Conservation (phyloP, 2,113 vertebrate genomes). For the Beaufortia kweichowensis region DNA sequence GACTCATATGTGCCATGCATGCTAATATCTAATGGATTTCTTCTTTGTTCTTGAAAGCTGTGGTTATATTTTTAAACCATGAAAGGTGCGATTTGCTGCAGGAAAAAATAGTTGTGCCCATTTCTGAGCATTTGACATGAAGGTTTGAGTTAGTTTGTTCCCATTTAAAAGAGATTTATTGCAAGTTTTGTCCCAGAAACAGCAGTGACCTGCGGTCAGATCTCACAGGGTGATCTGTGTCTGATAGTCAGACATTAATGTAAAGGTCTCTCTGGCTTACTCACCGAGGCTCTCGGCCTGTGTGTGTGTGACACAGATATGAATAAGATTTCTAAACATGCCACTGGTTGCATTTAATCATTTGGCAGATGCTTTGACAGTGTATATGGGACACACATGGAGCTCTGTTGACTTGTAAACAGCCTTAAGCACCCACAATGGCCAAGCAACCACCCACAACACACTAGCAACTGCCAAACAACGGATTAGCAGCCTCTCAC, state of each 20-base stretch:
- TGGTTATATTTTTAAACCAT: constrained; percentile 17
- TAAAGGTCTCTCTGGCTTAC: too few species aligned
- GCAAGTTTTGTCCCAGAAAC: neutral
- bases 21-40: constrained; percentile 28
- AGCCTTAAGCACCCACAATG: neutral
- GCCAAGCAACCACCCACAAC: neutral
- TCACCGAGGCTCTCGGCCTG: too few species aligned
- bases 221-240: neutral
- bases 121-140: neutral
- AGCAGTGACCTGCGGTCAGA: neutral
- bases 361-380: too few species aligned
- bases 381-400: too few species aligned
- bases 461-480: neutral
- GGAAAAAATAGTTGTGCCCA: neutral
- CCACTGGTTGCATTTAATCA: too few species aligned
- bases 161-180: neutral
- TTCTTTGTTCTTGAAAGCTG: constrained; percentile 33
- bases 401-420: too few species aligned
- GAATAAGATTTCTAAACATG: too few species aligned
- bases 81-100: constrained; percentile 8
- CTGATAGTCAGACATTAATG: neutral
- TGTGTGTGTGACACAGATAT: too few species aligned
- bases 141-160: neutral
- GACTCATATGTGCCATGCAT: constrained; percentile 40
- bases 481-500: neutral